Evolutionary conservation across 1,140 invertebrate species (phyloP).

Genomic region (Saccostrea glomerata): DNA sequence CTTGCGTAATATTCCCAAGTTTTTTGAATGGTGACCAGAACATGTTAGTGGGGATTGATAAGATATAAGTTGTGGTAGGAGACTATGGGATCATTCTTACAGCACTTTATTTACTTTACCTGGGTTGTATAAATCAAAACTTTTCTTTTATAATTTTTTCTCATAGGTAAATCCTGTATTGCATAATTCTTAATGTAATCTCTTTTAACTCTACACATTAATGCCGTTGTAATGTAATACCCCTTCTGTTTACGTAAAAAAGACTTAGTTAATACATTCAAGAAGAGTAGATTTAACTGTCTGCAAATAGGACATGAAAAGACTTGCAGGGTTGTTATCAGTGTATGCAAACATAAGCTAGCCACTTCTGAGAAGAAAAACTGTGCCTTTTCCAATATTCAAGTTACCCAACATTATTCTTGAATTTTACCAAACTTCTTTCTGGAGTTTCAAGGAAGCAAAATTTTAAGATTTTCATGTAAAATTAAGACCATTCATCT

Average conservation of each 20-base stretch:
- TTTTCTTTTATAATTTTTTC: neutral
- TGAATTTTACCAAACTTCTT: neutral
- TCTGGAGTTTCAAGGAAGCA: neutral
- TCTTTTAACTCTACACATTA: neutral
- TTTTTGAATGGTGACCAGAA: neutral
- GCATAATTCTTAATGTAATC: neutral
- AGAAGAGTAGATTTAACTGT: conserved; percentile 25
- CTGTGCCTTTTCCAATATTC: conserved; percentile 7
- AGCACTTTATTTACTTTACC: neutral
- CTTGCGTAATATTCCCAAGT: neutral
- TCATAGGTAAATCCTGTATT: neutral
- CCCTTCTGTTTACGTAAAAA: neutral
- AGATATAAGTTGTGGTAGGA: neutral
- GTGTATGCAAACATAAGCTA: conserved; percentile 16
- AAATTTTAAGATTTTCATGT: neutral
- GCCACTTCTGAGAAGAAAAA: conserved; percentile 5
- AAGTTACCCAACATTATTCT: neutral
- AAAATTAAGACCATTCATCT: neutral
- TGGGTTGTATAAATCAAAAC: neutral
- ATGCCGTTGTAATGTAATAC: neutral
- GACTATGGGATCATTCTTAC: neutral
- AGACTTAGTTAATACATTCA: conserved; percentile 17
- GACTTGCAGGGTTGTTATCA: conserved; percentile 29
- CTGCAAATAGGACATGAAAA: conserved; percentile 19
- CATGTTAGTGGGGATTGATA: neutral